Base-by-base conservation (phyloP, 2,113 vertebrate genomes). In the Telmatochromis sp. region DNA sequence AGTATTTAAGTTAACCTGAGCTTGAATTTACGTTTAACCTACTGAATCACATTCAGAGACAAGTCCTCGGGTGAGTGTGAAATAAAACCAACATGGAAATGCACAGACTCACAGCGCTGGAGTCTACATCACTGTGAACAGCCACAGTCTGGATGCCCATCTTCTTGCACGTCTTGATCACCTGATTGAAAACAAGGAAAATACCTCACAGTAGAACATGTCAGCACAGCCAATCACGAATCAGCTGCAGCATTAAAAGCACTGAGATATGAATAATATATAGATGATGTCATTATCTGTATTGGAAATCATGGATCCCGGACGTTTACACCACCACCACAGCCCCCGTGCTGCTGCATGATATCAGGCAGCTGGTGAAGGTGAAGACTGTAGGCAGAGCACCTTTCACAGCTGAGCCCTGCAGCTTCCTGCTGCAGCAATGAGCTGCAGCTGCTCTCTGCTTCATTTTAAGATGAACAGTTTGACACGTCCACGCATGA, bases 61-160 rank as follows among this genome's bases (percentile, higher is more conserved):
- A 7, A 47, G 21, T 45, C 37, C 9, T 17, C 63, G 5, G 63
- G 15, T 33, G 31, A 21, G 19, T 5, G 6, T 65, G 60, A 65
- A 37, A 35, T 65, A n/a, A 12, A 35, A 35, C 58, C 15, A 63
- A 10, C 58, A 63, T 10, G 51, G 50, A 81, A 19, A 51, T 83
- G 71, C 4, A 97, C 92, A 85, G 95, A 98, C 98, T 97, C 83
- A 97, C 96, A 81, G 96, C 94, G 40, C 86, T 94, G 23, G 95
- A 81, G 93, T 97, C 96, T 0, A 98, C 98, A 26, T 98, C 98
- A 55, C 98, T 99, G 94, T 99, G 97, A 81, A 99, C 97, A 21
- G 98, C 98, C 81, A 99, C 98, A 0, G 98, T 98, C 96, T 96
- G 96, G 95, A 99, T 99, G 4, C 97, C 98, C 98, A 99, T 98